A percentile compares a stretch with the other conserved stretches of the same genome.
Conservation (phyloP, 1,140 invertebrate species). For the Lasioglossum albipes region DNA sequence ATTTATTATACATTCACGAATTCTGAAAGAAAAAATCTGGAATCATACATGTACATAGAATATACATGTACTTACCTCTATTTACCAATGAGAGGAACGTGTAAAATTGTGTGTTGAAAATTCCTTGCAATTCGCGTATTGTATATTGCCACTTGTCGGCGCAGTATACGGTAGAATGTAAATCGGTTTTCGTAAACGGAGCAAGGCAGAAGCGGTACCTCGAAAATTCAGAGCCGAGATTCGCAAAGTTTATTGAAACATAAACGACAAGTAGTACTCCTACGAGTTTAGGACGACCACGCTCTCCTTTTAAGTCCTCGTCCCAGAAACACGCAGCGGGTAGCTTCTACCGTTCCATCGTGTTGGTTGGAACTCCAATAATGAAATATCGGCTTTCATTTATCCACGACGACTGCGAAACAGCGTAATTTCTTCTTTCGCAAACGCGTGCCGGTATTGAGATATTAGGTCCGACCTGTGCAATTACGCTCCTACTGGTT, state of each 20-base stretch:
- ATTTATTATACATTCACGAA: too few relatives aligned
- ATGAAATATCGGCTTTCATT: slow-evolving; percentile 37
- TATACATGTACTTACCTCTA: too few relatives aligned
- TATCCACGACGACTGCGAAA: slow-evolving; percentile 11
- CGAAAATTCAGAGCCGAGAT: neutral
- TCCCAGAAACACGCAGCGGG: slow-evolving; percentile 3
- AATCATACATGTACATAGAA: too few relatives aligned
- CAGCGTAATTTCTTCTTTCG: neutral
- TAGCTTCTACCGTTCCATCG: neutral
- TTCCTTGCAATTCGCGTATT: neutral
- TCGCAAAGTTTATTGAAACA: neutral
- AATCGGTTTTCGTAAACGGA: too few relatives aligned
- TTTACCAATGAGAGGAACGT: neutral
- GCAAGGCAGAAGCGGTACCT: neutral
- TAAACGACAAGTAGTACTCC: slow-evolving; percentile 17
- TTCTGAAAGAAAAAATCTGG: too few relatives aligned
- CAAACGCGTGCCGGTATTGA: neutral
- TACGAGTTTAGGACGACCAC: slow-evolving; percentile 23
- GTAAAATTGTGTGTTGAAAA: neutral
- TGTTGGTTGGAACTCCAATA: slow-evolving; percentile 13
- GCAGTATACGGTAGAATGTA: neutral
- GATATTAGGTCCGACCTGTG: neutral
- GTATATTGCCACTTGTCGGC: neutral
- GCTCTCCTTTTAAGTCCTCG: slow-evolving; percentile 33
- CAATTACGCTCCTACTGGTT: neutral